These are phyloP conservation scores for Megalopta genalis DNA, from an alignment of 1,140 invertebrate species.

Conservation along the genomic window DNA sequence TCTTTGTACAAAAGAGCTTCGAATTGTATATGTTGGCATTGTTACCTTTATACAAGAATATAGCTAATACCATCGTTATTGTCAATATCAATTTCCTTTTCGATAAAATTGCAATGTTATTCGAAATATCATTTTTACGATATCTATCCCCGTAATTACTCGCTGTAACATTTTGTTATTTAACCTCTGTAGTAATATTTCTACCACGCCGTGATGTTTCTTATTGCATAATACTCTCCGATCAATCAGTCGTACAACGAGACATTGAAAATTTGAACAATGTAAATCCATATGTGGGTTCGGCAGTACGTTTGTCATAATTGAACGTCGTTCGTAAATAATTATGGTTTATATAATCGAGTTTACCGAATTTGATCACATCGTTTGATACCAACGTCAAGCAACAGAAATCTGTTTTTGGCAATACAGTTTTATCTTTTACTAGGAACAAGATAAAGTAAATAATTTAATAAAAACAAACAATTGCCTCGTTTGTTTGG, in stretches of 20 bases:
- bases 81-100: background rate
- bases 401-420: background rate
- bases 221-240: background rate
- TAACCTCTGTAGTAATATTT: slow-evolving; percentile 11
- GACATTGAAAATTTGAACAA: background rate
- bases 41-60: background rate
- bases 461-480: background rate
- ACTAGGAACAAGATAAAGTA: too few relatives aligned
- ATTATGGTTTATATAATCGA: background rate
- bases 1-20: background rate
- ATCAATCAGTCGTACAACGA: background rate
- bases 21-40: background rate
- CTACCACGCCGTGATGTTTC: background rate
- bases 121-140: background rate
- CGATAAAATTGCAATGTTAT: background rate
- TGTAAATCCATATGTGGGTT: background rate
- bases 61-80: background rate
- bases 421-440: too few relatives aligned
- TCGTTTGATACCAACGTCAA: background rate
- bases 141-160: background rate
- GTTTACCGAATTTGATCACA: background rate
- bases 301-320: background rate
- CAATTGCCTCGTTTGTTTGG: background rate
- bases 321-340: background rate
- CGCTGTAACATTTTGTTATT: background rate